Conservation (phyloP, 2,888 invertebrate species). For the Alviniconcha strummeri region DNA sequence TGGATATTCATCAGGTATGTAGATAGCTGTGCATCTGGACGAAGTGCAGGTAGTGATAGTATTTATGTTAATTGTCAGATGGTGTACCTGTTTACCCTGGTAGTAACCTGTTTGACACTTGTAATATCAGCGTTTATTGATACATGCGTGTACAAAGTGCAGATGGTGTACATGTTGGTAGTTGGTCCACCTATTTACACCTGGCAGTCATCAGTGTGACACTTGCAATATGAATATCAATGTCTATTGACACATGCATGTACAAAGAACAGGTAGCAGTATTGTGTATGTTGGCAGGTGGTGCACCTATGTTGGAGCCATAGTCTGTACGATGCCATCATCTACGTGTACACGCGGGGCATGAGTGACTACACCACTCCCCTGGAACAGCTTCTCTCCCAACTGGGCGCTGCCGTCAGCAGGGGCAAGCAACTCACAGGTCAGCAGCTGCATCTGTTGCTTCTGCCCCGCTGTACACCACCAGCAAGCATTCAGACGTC, state of each 20-base stretch:
- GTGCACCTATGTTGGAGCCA: slow-evolving; percentile 79
- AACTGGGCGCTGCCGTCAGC: slow-evolving; percentile 69
- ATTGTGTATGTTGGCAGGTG: slow-evolving; percentile 65
- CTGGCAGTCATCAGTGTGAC: no score
- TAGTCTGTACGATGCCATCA: slow-evolving; percentile 82
- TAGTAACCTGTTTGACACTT: no score
- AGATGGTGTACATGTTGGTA: no score
- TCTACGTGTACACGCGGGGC: slow-evolving; percentile 86
- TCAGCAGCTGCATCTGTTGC: slow-evolving; percentile 29
- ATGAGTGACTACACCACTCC: slow-evolving; percentile 85
- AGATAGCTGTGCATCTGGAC: slow-evolving; percentile 81
- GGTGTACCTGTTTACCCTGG: no score
- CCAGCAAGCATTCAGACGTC: not conserved
- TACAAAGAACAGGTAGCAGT: no score
- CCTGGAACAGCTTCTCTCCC: slow-evolving; percentile 77
- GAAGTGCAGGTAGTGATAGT: slow-evolving; percentile 51
- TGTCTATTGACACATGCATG: no score
- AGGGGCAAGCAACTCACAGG: slow-evolving; percentile 72
- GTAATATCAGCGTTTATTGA: no score
- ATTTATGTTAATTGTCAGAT: no score
- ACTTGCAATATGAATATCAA: no score
- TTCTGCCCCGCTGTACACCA: not conserved
- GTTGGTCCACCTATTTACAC: no score
- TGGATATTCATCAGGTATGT: slow-evolving; percentile 84
- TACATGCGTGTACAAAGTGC: no score